Percentiles rank a stretch among this genome's conserved stretches.
Evolutionary conservation across 2,797 vertebrate genomes (phyloP).

Genomic region (Malacoraja senta): DNA sequence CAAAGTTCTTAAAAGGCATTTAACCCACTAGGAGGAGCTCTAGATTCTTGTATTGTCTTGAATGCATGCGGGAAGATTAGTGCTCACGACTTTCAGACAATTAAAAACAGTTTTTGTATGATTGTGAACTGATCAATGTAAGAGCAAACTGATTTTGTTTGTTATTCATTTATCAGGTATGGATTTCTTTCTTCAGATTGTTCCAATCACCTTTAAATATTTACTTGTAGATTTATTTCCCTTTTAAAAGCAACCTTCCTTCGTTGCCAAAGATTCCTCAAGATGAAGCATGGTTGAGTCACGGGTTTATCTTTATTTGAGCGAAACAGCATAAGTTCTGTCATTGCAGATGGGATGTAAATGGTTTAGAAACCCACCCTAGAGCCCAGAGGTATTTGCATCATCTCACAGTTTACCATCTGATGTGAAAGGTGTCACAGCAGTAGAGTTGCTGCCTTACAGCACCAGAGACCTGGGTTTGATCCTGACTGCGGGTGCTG

Average conservation of each 20-base stretch:
- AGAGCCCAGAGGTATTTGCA: no score
- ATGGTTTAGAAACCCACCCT: no score
- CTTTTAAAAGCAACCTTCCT: not conserved
- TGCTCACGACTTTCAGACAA: not conserved
- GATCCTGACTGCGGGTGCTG: no score
- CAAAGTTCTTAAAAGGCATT: not conserved
- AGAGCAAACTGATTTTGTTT: not conserved
- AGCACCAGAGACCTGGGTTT: no score
- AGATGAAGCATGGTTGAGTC: not conserved
- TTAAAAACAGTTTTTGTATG: no score
- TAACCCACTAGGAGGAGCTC: constrained; percentile 25
- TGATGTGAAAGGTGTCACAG: no score
- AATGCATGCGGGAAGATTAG: not conserved
- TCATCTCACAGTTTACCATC: no score
- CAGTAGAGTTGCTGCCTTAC: no score
- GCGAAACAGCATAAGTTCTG: not conserved
- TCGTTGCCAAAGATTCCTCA: not conserved
- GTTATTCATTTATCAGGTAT: not conserved
- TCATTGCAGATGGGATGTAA: not conserved
- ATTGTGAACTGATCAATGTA: not conserved
- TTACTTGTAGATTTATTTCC: not conserved
- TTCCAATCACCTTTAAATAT: not conserved
- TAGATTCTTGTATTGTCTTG: not conserved
- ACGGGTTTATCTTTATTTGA: not conserved
- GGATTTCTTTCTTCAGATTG: not conserved